These are phyloP conservation scores for Triplophysa siluroides DNA, from an alignment of 2,113 vertebrate species.

Conservation along the genomic window DNA sequence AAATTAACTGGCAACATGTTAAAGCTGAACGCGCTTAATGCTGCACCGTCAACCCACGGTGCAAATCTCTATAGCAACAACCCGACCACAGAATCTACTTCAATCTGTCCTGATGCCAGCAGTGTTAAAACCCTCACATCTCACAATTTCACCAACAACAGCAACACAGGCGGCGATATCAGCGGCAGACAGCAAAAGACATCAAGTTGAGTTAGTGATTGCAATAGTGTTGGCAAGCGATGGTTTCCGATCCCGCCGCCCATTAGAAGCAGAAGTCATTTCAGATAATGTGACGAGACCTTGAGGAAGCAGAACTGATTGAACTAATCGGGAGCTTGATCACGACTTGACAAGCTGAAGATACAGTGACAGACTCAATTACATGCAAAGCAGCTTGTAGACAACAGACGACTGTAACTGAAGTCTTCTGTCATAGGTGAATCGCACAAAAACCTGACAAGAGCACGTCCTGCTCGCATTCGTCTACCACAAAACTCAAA, in stretches of 20 bases:
- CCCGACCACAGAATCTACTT: neutral
- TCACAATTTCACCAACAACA: neutral
- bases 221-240: neutral
- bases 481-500: neutral
- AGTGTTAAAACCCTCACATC: neutral
- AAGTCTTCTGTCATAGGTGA: neutral
- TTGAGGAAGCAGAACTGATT: slow-evolving; percentile 44
- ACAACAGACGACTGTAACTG: neutral
- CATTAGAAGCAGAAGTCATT: slow-evolving; percentile 7
- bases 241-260: neutral
- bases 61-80: neutral
- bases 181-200: neutral
- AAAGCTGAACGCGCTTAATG: too few species aligned
- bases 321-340: slow-evolving; percentile 39
- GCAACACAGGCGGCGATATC: neutral
- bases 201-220: slow-evolving; percentile 8
- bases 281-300: slow-evolving; percentile 30
- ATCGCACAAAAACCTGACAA: too few species aligned
- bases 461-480: neutral
- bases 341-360: slow-evolving; percentile 34
- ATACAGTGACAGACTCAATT: slow-evolving; percentile 40
- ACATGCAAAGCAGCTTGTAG: slow-evolving; percentile 21
- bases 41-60: neutral
- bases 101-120: slow-evolving; percentile 6
- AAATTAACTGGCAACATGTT: too few species aligned